Evolutionary conservation across 1,140 invertebrate species (phyloP).

Genomic region (Nylanderia fulva): DNA sequence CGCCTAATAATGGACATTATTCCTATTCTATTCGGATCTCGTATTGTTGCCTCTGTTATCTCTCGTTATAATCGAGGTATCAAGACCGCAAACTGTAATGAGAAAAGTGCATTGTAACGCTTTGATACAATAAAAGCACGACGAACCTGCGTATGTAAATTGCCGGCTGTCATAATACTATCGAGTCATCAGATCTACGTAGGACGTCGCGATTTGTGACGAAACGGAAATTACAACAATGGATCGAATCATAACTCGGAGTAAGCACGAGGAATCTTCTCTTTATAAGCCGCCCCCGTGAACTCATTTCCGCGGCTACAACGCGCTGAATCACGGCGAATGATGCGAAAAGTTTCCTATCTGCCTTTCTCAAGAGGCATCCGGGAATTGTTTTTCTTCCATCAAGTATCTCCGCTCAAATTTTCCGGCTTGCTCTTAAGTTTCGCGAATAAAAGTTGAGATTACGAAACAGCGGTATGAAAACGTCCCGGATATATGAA

Average conservation of each 20-base stretch:
- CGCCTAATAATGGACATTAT: conserved; percentile 6
- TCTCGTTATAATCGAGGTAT: conserved; percentile 7
- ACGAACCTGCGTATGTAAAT: conserved; percentile 26
- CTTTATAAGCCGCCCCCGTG: conserved; percentile 76
- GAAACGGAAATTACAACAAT: conserved; percentile 79
- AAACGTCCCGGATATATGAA: background rate
- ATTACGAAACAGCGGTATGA: conserved; percentile 47
- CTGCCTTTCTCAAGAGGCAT: conserved; percentile 25
- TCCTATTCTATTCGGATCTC: background rate
- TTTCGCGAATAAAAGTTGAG: conserved; percentile 54
- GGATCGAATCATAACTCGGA: conserved; percentile 76
- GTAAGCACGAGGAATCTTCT: conserved; percentile 73
- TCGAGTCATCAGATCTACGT: conserved; percentile 58
- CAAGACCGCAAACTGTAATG: background rate
- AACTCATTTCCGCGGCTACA: conserved; percentile 78
- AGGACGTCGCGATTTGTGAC: conserved; percentile 63
- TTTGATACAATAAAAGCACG: background rate
- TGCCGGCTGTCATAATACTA: conserved; percentile 22
- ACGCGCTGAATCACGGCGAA: conserved; percentile 54
- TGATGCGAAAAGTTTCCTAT: conserved; percentile 58
- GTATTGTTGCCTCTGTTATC: conserved; percentile 1
- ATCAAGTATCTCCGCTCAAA: conserved; percentile 58
- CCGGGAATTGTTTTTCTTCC: conserved; percentile 60
- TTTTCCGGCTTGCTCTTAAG: conserved; percentile 50
- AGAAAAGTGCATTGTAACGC: background rate